Percentiles rank a stretch among this genome's conserved stretches.
Evolutionary conservation across 1,140 invertebrate species (phyloP).

Genomic region (Gryllus bimaculatus): DNA sequence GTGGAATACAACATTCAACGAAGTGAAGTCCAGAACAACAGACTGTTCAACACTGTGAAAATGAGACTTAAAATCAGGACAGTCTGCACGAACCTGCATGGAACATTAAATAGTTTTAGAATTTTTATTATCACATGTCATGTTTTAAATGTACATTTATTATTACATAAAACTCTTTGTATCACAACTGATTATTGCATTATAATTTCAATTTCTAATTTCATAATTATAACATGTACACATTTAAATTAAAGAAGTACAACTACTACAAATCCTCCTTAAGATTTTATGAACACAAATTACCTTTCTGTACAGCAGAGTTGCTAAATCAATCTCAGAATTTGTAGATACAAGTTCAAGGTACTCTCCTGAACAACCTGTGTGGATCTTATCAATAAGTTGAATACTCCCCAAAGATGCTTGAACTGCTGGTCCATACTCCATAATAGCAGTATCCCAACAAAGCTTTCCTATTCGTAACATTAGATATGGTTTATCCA

Average conservation of each 20-base stretch:
- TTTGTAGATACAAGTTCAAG: slow-evolving; percentile 61
- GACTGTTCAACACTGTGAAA: slow-evolving; percentile 75
- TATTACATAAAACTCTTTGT: too few relatives aligned
- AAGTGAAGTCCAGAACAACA: slow-evolving; percentile 57
- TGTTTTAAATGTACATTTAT: neutral
- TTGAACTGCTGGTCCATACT: slow-evolving; percentile 68
- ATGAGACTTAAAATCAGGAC: slow-evolving; percentile 71
- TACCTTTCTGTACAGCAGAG: slow-evolving; percentile 68
- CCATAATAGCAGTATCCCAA: slow-evolving; percentile 65
- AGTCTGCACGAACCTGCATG: slow-evolving; percentile 58
- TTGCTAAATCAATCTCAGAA: slow-evolving; percentile 50
- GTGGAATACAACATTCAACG: slow-evolving; percentile 56
- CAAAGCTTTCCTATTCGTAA: slow-evolving; percentile 58
- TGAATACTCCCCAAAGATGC: slow-evolving; percentile 58
- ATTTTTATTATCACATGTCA: neutral
- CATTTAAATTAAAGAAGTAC: too few relatives aligned
- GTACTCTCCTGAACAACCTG: slow-evolving; percentile 62
- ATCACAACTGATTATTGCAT: too few relatives aligned
- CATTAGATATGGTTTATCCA: slow-evolving; percentile 66
- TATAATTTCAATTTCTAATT: too few relatives aligned
- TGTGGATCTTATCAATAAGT: slow-evolving; percentile 72
- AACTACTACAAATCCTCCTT: too few relatives aligned
- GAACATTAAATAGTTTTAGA: neutral
- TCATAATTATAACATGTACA: too few relatives aligned
- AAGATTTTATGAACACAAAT: neutral